A percentile compares a stretch with the other conserved stretches of the same genome.
Evolutionary conservation across 2,888 invertebrate species (phyloP).

Genomic region (Ormyrus pomaceus): DNA sequence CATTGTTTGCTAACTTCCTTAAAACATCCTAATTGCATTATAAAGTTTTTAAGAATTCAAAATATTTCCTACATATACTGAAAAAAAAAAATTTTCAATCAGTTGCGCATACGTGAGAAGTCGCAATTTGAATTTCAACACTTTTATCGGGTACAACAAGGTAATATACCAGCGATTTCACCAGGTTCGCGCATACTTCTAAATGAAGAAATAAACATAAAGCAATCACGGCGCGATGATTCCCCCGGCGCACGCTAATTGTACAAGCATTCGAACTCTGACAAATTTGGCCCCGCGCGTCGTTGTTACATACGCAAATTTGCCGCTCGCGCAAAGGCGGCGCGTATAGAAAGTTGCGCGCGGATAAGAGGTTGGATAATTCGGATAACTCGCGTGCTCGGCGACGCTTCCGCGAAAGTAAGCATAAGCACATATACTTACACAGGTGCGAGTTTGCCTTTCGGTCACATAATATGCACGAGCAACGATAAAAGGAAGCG

Average conservation of each 20-base stretch:
- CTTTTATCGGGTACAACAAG: too few species aligned
- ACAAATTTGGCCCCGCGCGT: background rate
- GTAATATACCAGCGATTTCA: background rate
- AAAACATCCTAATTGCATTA: background rate
- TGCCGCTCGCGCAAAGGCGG: background rate
- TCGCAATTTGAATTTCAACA: constrained; percentile 3
- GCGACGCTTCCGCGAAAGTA: constrained; percentile 54
- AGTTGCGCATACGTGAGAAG: background rate
- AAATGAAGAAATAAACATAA: constrained; percentile 23
- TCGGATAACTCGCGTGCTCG: constrained; percentile 47
- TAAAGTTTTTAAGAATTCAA: background rate
- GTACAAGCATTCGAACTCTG: background rate
- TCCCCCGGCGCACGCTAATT: background rate
- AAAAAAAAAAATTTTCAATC: background rate
- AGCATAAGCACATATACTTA: too few species aligned
- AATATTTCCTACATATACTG: background rate
- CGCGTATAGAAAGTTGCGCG: constrained; percentile 36
- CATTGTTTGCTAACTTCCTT: background rate
- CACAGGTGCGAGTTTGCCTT: background rate
- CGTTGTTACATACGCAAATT: constrained; percentile 7
- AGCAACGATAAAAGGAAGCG: constrained; percentile 2
- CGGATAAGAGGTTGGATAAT: constrained; percentile 43
- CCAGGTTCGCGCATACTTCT: background rate
- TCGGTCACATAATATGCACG: background rate
- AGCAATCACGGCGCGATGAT: background rate